phyloP scores from a whole-genome alignment of 2,888 invertebrate genomes.

The Cotesia congregata region DNA sequence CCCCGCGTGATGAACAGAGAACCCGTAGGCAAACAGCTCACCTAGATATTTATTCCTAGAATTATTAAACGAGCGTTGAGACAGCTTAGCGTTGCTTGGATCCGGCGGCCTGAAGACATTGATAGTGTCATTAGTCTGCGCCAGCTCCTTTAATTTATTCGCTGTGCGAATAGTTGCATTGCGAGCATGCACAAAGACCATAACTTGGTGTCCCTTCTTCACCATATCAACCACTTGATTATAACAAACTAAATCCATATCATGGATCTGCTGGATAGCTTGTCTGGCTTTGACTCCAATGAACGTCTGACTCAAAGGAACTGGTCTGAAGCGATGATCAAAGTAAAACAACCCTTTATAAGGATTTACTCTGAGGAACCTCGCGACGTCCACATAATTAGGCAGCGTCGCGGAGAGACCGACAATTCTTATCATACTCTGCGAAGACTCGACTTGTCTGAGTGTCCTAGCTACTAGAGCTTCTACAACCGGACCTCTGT shows the following conservation, averaged over 20 bases:
- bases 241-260: constrained; percentile 94
- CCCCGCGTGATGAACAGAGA: constrained; percentile 97
- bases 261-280: constrained; percentile 76
- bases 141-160: constrained; percentile 84
- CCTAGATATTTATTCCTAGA: constrained; percentile 86
- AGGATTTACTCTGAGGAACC: constrained; percentile 94
- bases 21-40: constrained; percentile 88
- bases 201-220: constrained; percentile 91
- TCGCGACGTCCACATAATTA: constrained; percentile 96
- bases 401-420: constrained; percentile 97
- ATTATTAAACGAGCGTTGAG: constrained; percentile 79
- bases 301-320: constrained; percentile 93
- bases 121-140: constrained; percentile 81
- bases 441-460: constrained; percentile 90
- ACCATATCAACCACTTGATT: constrained; percentile 91
- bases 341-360: constrained; percentile 94
- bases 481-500: constrained; percentile 97
- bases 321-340: constrained; percentile 93
- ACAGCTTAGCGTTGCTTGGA: constrained; percentile 76
- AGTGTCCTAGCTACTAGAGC: constrained; percentile 96
- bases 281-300: constrained; percentile 85
- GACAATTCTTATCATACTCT: constrained; percentile 96
- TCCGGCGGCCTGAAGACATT: constrained; percentile 80
- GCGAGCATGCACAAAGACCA: constrained; percentile 98
- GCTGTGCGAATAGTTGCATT: constrained; percentile 96